Evolutionary conservation across 2,888 invertebrate genomes (phyloP), one percentile per base, ranked within the genome.

Genomic region (Lepidocyrtinus sp.): DNA sequence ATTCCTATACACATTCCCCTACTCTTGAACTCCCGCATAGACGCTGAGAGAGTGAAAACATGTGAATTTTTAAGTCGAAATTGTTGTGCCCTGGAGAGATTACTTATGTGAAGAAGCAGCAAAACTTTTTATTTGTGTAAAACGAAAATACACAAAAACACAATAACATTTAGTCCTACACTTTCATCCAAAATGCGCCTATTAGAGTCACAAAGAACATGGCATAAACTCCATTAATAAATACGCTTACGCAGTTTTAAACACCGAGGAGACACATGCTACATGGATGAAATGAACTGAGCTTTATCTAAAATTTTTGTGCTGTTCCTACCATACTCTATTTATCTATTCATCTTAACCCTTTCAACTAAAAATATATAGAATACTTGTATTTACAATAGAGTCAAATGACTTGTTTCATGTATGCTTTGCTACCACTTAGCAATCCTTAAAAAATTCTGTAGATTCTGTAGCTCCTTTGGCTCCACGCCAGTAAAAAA

Each of bases 71-170:
- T 7, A 55, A 55, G 17, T n/a, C 2, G 55, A n/a, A n/a, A 55
- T n/a, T n/a, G 9, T 55, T 55, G 55, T 55, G n/a, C 55, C 55
- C 55, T 55, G 55, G 55, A 55, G 55, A 15, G 55, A n/a, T n/a
- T n/a, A n/a, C n/a, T n/a, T n/a, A n/a, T n/a, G n/a, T n/a, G n/a
- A n/a, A n/a, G n/a, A n/a, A n/a, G n/a, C 55, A 55, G 17, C 9
- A 55, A 55, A 55, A 55, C 55, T 55, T 55, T 55, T 3, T 17
- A 55, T 55, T n/a, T 36, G n/a, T n/a, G n/a, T n/a, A n/a, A n/a
- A n/a, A n/a, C n/a, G n/a, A n/a, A n/a, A n/a, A n/a, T n/a, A n/a
- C n/a, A 36, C 36, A 36, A 7, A 36, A 7, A 5, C 36, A 36
- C 36, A 36, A 36, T 36, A 36, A 7, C 12, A 7, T 36, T 36